Evolutionary conservation across 1,140 invertebrate genomes (phyloP), one percentile per base, ranked within the genome.

Genomic region (Diachasma alloeum): DNA sequence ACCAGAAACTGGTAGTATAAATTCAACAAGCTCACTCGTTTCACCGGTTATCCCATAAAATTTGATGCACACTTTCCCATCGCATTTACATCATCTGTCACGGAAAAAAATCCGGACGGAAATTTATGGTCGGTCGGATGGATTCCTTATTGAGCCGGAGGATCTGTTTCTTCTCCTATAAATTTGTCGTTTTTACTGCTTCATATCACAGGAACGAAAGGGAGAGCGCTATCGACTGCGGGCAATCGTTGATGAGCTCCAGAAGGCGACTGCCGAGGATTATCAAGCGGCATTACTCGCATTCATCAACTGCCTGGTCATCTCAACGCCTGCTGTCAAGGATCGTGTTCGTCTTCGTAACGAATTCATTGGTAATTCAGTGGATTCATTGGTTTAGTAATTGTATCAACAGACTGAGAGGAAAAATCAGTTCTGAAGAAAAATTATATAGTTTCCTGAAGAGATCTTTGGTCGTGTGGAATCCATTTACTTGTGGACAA

Each of bases 271-370:
- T 31, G 92, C 93, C 36, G 90, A 94, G 36, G 96, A 97, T 83
- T 98, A 98, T 91, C 95, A 96, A 91, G 96, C 95, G 5, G 95
- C 96, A 11, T 89, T 99, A 63, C 91, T 98, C 81, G 96, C 96
- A 48, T 98, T 98, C 90, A 94, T 98, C 89, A 99, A 99, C 91
- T 98, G 97, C 87, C 93, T 98, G 84, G 96, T 99, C 84, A 96
- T 98, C 82, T 96, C 96, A n/a, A 96, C 96, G 10, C 93, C 95
- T 15, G 92, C 94, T 17, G 91, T 97, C 59, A 94, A 95, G 76
- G 96, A 98, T 81, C 91, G 97, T 78, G 94, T 96, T 74, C 91
- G 95, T 78, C 93, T 98, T 77, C 92, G 97, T 80, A 98, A 97
- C 86, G 97, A 98, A 90, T 98, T 98, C 87, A 96, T 98, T 83